Evolutionary conservation across 2,113 vertebrate species (phyloP).

Genomic region (Halcyon malimbica): DNA sequence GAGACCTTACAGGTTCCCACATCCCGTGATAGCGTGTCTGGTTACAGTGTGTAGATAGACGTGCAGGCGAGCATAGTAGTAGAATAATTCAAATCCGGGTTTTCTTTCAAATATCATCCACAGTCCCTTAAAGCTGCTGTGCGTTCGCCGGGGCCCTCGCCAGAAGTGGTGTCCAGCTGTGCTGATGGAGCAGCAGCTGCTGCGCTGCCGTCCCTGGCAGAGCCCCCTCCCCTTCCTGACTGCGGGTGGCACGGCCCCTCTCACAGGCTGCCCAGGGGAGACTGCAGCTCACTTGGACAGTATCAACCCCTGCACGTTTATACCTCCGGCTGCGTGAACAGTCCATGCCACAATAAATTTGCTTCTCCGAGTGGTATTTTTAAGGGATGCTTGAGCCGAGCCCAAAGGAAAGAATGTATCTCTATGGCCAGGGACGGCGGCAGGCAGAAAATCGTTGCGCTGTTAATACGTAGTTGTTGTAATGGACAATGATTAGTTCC

Average conservation of each 20-base stretch:
- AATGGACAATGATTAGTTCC: neutral
- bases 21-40: neutral
- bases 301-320: neutral
- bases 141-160: neutral
- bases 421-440: neutral
- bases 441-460: neutral
- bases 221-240: neutral
- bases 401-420: neutral
- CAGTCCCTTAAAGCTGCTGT: neutral
- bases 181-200: neutral
- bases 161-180: neutral
- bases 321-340: neutral
- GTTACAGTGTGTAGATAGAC: neutral
- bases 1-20: neutral
- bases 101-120: neutral
- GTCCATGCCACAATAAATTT: neutral
- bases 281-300: neutral
- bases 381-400: rapidly evolving
- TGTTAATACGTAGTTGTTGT: neutral
- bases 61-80: neutral
- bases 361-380: neutral
- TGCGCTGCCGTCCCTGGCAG: neutral
- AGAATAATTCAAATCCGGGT: neutral
- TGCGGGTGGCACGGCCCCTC: neutral
- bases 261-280: neutral